Conservation (phyloP, 1,140 invertebrate species). For the Homalodisca vitripennis region DNA sequence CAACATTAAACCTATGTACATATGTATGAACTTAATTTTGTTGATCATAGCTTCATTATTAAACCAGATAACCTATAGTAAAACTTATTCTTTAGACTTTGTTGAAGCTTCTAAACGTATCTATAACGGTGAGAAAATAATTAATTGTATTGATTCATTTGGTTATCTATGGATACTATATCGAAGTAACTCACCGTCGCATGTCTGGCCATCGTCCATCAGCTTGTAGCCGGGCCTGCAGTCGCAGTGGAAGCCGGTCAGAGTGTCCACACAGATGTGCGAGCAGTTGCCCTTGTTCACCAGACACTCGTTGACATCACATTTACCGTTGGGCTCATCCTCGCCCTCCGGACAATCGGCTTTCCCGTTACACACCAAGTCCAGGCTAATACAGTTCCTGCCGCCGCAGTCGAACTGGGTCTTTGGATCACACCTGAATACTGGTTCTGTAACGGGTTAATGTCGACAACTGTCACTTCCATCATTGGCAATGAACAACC, state of each 20-base stretch:
- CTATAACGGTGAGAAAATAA: too few species aligned
- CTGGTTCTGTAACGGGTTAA: background rate
- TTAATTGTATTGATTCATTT: too few species aligned
- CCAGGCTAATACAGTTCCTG: conserved; percentile 68
- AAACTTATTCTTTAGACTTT: too few species aligned
- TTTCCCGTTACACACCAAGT: conserved; percentile 83
- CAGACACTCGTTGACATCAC: conserved; percentile 81
- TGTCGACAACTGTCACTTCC: too few species aligned
- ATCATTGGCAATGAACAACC: too few species aligned
- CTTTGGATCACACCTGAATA: background rate
- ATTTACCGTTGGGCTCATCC: conserved; percentile 62
- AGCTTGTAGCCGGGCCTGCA: conserved; percentile 80
- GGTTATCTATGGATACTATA: too few species aligned
- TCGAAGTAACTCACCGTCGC: conserved; percentile 74
- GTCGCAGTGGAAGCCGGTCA: conserved; percentile 72
- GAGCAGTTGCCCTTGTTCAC: conserved; percentile 71
- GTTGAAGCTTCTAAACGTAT: too few species aligned
- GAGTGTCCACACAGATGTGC: conserved; percentile 77
- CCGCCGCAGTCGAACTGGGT: conserved; percentile 73
- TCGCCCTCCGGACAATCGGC: conserved; percentile 80
- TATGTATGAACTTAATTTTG: too few species aligned
- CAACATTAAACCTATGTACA: too few species aligned
- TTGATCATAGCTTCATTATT: too few species aligned
- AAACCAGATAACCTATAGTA: too few species aligned
- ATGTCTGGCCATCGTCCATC: conserved; percentile 72